A percentile compares a stretch with the other conserved stretches of the same genome.
These are phyloP conservation scores for Euleptes europaea DNA, from an alignment of 2,113 vertebrate species.

Conservation along the genomic window DNA sequence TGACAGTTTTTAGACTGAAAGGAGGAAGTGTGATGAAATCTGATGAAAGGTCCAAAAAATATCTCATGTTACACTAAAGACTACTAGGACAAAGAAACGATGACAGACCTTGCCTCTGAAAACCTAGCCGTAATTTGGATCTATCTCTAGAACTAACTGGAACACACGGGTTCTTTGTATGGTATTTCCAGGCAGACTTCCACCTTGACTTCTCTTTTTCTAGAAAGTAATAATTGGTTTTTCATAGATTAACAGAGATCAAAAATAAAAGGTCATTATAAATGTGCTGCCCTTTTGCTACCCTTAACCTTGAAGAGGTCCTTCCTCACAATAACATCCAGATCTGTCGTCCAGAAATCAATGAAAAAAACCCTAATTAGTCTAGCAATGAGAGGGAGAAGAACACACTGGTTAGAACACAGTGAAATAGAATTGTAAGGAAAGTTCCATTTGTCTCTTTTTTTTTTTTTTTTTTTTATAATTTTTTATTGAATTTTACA, in stretches of 20 bases:
- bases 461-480: no score
- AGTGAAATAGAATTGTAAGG: not conserved
- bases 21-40: no score
- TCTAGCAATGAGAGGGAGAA: not conserved
- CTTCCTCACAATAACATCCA: not conserved
- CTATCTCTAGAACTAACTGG: no score
- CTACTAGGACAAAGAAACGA: no score
- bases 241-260: not conserved
- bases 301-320: not conserved
- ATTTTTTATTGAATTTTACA: no score
- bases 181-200: not conserved
- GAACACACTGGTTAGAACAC: not conserved
- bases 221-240: not conserved
- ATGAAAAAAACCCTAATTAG: not conserved
- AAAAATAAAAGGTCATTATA: not conserved
- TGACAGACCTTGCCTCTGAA: no score
- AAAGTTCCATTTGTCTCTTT: slow-evolving; percentile 3
- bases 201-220: not conserved
- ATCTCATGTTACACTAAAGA: no score
- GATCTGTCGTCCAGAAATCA: not conserved
- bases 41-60: no score
- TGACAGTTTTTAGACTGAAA: no score
- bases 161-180: not conserved
- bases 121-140: no score
- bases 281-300: not conserved